Base-by-base conservation (phyloP, 1,140 invertebrate species). In the Solen grandis region DNA sequence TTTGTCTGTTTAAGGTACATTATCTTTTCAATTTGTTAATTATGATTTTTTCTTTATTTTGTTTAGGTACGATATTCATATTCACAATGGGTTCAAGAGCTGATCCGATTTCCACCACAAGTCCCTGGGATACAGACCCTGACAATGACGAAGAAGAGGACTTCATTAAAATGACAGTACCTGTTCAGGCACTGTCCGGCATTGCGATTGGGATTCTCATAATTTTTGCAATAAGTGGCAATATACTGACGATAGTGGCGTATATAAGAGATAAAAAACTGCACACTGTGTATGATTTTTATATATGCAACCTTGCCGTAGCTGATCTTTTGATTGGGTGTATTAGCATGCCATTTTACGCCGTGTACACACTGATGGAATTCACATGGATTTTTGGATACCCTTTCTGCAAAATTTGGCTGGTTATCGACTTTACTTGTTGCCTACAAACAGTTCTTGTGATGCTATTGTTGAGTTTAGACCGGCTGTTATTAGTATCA, bases 291-390 rank as follows among this genome's bases (percentile, higher is more conserved):
- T 85, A 86, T 60, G 90, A 91, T 72, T 82, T 87, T n/a, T 90
- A 89, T 60, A 76, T 91, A 13, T 73, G 88, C 8, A 88, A 90
- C 70, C 78, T 90, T 25, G 88, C 89, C 14, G 62, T 89, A 8
- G 83, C 87, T 0, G 90, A 91, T 65, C 52, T 90, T 4, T 55
- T 85, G 0, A 79, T 91, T n/a, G 87, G 87, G 1, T 10, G 73
- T 14, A 66, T 88, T 33, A 88, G 86, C 78, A 86, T 88, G 85
- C 75, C 80, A 0, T 74, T 90, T 16, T 86, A 90, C 52, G 76
- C 83, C 8, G 76, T 84, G 1, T 83, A 85, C 50, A 88, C 84
- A 0, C 36, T 84, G 0, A 50, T 55, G 5, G 41, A 41, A 13
- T 68, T 82, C 27, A 25, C 8, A 0, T 90, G 88, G 88, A 78